A percentile compares a stretch with the other conserved stretches of the same genome.
phyloP scores from a whole-genome alignment of 2,113 vertebrate genomes.

The Coptodon bakossiorum region DNA sequence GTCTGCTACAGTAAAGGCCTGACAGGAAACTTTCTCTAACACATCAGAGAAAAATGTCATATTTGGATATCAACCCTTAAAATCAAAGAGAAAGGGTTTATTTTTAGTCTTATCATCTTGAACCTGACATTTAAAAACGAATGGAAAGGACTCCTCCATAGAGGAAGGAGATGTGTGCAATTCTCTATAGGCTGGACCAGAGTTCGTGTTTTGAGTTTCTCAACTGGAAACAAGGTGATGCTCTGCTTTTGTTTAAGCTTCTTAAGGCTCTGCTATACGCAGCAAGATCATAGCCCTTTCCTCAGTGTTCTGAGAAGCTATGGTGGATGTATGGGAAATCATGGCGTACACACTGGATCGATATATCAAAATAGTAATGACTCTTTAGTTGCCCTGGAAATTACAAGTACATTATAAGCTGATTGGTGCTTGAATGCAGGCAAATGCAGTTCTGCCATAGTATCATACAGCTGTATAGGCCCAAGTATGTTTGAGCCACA shows the following conservation, averaged over 20 bases:
- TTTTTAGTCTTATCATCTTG: not conserved
- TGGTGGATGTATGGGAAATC: conserved; percentile 2
- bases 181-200: not conserved
- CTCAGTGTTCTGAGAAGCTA: not conserved
- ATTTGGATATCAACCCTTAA: not conserved
- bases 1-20: not conserved
- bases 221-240: not conserved
- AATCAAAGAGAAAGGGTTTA: not conserved
- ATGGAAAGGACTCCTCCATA: not conserved
- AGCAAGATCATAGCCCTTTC: not conserved
- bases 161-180: not conserved
- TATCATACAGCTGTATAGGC: not conserved
- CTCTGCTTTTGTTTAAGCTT: not conserved
- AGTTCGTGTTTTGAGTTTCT: not conserved
- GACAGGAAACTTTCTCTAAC: not conserved
- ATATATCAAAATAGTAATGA: not conserved
- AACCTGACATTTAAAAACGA: conserved; percentile 16
- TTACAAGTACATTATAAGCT: not conserved
- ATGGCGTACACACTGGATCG: not conserved
- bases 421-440: not conserved
- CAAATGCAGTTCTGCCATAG: not conserved
- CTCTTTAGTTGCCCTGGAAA: not conserved
- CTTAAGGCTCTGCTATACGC: not conserved
- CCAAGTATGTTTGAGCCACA: not conserved
- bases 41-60: not conserved